Evolutionary conservation across 2,113 vertebrate genomes (phyloP), one percentile per base, ranked within the genome.

Genomic region (Carlito syrichta): DNA sequence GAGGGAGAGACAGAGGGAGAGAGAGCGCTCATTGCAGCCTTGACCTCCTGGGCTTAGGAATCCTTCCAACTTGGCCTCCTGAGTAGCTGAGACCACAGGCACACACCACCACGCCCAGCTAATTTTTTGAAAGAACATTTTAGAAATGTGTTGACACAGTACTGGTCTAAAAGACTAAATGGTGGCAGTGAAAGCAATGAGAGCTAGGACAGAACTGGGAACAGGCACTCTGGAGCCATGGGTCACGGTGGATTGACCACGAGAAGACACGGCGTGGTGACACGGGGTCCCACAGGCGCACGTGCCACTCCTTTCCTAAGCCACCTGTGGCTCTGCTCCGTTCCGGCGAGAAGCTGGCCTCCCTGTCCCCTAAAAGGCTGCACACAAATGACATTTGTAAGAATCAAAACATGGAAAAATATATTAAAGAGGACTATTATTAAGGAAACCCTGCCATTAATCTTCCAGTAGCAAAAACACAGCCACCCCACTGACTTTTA

Each of bases 251-350:
- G n/a, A n/a, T n/a, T n/a, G n/a, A n/a, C n/a, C n/a, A n/a, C n/a
- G n/a, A n/a, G n/a, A n/a, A n/a, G n/a, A n/a, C n/a, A n/a, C n/a
- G n/a, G n/a, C n/a, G n/a, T n/a, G n/a, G n/a, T n/a, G n/a, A n/a
- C n/a, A n/a, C n/a, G 7, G 3, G 1, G 14, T 8, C 45, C 62
- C 13, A 2, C 5, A 19, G 6, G 22, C 8, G 1, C 25, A 14
- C 2, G 0, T 8, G 4, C 1, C 19, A 9, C 20, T 56, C 17
- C 20, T 20, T 32, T 30, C 23, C 23, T 7, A 19, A 40, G 66
- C 27, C 9, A 22, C 63, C 63, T 43, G 3, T 0, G 54, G 66
- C 23, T 40, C 78, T 30, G 9, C 25, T 43, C 45, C 1, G 5
- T 60, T 62, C 82, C 40, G 74, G 32, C 82, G 50, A 19, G 54